phyloP scores from a whole-genome alignment of 2,797 vertebrate genomes.

The Syncerus caffer region DNA sequence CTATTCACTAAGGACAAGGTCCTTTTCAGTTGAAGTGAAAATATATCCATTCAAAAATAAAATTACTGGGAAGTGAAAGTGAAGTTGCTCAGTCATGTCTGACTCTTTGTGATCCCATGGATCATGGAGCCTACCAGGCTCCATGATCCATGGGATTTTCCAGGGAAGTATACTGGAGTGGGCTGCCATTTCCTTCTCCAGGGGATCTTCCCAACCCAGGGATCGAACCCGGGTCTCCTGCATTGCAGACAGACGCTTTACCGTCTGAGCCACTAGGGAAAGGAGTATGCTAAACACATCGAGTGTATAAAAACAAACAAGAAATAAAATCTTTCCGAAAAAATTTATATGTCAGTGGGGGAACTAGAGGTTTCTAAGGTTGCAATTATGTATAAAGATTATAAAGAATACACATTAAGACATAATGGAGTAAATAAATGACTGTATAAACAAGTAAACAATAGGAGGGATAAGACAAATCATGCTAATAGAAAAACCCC shows the following conservation, averaged over 20 bases:
- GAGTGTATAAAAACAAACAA: conserved; percentile 1
- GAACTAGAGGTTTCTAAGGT: background rate
- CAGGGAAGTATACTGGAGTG: too few relatives aligned
- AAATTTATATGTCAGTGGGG: background rate
- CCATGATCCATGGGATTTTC: too few relatives aligned
- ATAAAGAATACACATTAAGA: conserved; percentile 32
- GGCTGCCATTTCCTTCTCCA: too few relatives aligned
- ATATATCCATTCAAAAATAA: background rate
- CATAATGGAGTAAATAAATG: background rate
- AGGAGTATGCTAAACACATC: background rate
- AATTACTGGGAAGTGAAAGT: background rate
- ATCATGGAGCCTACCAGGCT: too few relatives aligned
- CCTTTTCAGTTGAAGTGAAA: conserved; percentile 36
- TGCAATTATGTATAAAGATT: background rate
- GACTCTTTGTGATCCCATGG: too few relatives aligned
- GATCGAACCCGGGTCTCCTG: too few relatives aligned
- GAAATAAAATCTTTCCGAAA: background rate
- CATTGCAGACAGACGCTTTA: too few relatives aligned
- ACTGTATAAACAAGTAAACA: background rate
- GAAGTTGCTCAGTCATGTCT: too few relatives aligned
- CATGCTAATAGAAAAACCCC: background rate
- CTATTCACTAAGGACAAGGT: background rate
- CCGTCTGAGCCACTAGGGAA: too few relatives aligned
- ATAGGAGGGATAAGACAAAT: background rate
- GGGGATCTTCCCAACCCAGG: too few relatives aligned